These are phyloP conservation scores for Centropyge bicolor DNA, from an alignment of 2,797 vertebrate species.

Conservation along the genomic window DNA sequence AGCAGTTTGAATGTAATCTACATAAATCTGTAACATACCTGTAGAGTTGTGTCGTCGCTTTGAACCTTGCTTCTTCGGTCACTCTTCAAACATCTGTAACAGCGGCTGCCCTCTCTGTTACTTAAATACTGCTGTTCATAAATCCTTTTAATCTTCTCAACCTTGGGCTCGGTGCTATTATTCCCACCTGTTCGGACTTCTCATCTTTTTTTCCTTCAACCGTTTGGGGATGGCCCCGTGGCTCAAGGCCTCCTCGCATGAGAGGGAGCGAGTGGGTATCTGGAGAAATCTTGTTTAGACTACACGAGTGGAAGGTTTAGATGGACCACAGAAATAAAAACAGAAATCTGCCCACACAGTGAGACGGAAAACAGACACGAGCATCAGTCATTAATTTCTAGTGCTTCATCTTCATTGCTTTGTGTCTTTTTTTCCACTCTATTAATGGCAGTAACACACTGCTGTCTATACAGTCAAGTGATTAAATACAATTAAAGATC, in stretches of 20 bases:
- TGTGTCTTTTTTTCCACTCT: slow-evolving; percentile 9
- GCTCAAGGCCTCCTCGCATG: slow-evolving; percentile 73
- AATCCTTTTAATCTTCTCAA: slow-evolving; percentile 77
- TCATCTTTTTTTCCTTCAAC: slow-evolving; percentile 53
- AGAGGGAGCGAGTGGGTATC: slow-evolving; percentile 46
- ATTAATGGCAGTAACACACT: not conserved
- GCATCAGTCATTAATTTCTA: slow-evolving; percentile 32
- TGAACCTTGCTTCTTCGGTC: slow-evolving; percentile 41
- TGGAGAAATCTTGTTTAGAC: slow-evolving; percentile 54
- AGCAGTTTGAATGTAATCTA: not conserved
- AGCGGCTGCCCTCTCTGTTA: not conserved
- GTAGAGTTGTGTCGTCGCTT: slow-evolving; percentile 29
- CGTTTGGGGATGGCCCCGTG: slow-evolving; percentile 39
- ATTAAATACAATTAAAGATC: not conserved
- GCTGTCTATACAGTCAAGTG: not conserved
- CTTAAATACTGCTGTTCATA: slow-evolving; percentile 72
- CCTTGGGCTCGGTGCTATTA: slow-evolving; percentile 69
- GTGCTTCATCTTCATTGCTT: not conserved
- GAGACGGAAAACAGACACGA: slow-evolving; percentile 55
- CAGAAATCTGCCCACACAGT: slow-evolving; percentile 47
- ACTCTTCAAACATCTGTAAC: slow-evolving; percentile 44
- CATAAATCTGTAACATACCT: slow-evolving; percentile 50
- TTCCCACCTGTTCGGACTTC: slow-evolving; percentile 60
- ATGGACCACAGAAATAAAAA: slow-evolving; percentile 33
- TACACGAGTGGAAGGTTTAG: slow-evolving; percentile 50